phyloP scores from a whole-genome alignment of 2,888 invertebrate genomes.

The Barypeithes pellucidus region DNA sequence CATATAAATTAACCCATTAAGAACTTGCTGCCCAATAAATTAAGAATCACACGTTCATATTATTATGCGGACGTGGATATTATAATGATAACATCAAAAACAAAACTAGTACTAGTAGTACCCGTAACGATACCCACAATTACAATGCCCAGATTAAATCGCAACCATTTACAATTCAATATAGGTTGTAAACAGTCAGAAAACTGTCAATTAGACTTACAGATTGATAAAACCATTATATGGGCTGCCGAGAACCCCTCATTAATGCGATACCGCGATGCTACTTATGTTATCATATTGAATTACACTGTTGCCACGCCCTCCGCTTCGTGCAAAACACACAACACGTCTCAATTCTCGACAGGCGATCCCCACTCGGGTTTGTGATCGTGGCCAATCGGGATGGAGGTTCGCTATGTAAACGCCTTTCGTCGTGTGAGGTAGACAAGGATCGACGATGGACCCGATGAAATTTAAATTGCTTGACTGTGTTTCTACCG shows the following conservation, averaged over 20 bases:
- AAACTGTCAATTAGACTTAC: constrained; percentile 59
- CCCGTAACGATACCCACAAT: constrained; percentile 45
- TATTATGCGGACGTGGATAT: background rate
- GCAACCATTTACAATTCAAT: constrained; percentile 58
- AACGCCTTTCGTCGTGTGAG: constrained; percentile 44
- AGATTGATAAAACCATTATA: constrained; percentile 69
- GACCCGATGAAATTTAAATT: constrained; percentile 11
- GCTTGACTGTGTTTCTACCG: constrained; percentile 29
- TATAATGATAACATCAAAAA: constrained; percentile 32
- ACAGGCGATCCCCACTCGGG: constrained; percentile 41
- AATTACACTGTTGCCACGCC: constrained; percentile 50
- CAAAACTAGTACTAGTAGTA: constrained; percentile 37
- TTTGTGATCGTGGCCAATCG: constrained; percentile 19
- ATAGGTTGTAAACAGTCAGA: constrained; percentile 53
- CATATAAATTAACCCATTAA: background rate
- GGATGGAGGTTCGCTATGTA: constrained; percentile 1
- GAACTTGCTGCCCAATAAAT: background rate
- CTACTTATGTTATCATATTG: constrained; percentile 53
- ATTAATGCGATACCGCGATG: constrained; percentile 63
- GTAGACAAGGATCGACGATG: constrained; percentile 37
- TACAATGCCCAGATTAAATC: constrained; percentile 54
- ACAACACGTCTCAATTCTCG: constrained; percentile 50
- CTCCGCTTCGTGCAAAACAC: constrained; percentile 41
- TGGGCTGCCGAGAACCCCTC: constrained; percentile 61
- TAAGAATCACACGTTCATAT: constrained; percentile 3